Percentiles rank a stretch among this genome's conserved stretches.
Conservation (phyloP, 2,888 invertebrate genomes). For the Cantharis rustica region DNA sequence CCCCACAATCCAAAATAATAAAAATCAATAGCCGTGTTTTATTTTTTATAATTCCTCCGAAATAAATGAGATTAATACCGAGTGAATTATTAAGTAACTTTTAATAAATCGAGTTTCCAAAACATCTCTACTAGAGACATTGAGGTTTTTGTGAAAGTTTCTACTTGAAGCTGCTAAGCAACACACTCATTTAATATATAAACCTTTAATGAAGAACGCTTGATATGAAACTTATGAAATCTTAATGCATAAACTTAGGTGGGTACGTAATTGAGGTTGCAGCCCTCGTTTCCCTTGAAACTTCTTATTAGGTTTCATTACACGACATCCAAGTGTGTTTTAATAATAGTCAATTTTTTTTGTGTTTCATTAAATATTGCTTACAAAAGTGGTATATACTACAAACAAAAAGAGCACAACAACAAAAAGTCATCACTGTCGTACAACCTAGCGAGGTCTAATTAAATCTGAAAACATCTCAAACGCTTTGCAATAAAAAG, state of each 20-base stretch:
- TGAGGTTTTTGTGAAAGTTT: background rate
- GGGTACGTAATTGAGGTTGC: constrained; percentile 25
- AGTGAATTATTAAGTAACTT: background rate
- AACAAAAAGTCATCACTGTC: background rate
- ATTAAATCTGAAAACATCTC: background rate
- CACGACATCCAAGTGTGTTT: constrained; percentile 16
- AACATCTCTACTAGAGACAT: background rate
- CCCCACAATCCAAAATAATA: background rate
- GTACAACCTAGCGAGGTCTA: background rate
- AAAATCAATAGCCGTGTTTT: too few relatives aligned
- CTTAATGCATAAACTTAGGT: constrained; percentile 31
- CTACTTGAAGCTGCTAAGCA: background rate
- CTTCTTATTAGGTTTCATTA: constrained; percentile 32
- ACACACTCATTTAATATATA: constrained; percentile 28
- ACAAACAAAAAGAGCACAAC: background rate
- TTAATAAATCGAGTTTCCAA: background rate
- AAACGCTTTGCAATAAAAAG: background rate
- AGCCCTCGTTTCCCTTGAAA: constrained; percentile 25
- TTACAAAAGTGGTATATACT: background rate
- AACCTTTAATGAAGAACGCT: constrained; percentile 31
- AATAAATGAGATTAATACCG: background rate
- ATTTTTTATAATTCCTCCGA: background rate
- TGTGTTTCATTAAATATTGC: background rate
- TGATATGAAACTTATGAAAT: constrained; percentile 31
- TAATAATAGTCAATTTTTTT: constrained; percentile 21